A percentile compares a stretch with the other conserved stretches of the same genome.
phyloP scores from a whole-genome alignment of 2,888 invertebrate species.

The Ctenicera cuprea region DNA sequence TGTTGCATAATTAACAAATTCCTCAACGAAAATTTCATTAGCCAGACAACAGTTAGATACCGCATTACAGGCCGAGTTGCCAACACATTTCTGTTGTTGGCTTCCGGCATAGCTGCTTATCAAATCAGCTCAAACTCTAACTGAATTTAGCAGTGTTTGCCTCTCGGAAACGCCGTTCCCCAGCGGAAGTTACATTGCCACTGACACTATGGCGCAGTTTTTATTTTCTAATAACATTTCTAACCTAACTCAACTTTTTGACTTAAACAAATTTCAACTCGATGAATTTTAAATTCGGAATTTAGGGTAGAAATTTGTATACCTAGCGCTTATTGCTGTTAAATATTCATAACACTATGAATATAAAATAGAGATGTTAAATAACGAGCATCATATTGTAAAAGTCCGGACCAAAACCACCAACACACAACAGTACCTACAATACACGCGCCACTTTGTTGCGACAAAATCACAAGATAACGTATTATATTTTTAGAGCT shows the following conservation, averaged over 20 bases:
- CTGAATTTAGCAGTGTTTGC: slow-evolving; percentile 59
- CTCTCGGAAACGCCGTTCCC: slow-evolving; percentile 56
- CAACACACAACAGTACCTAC: slow-evolving; percentile 7
- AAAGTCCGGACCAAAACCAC: slow-evolving; percentile 23
- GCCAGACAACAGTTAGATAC: slow-evolving; percentile 56
- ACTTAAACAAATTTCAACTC: slow-evolving; percentile 48
- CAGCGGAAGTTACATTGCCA: slow-evolving; percentile 57
- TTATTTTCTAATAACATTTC: slow-evolving; percentile 41
- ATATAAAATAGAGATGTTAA: slow-evolving; percentile 52
- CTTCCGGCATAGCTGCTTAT: slow-evolving; percentile 59
- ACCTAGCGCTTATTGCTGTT: slow-evolving; percentile 51
- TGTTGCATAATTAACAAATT: slow-evolving; percentile 54
- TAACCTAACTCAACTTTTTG: slow-evolving; percentile 33
- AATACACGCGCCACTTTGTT: slow-evolving; percentile 32
- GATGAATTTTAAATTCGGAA: slow-evolving; percentile 51
- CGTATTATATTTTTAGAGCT: slow-evolving; percentile 39
- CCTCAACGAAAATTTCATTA: slow-evolving; percentile 54
- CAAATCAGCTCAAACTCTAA: slow-evolving; percentile 61
- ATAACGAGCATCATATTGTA: slow-evolving; percentile 47
- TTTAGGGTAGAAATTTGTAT: slow-evolving; percentile 44
- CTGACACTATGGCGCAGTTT: slow-evolving; percentile 50
- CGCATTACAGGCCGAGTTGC: slow-evolving; percentile 53
- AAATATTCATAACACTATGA: slow-evolving; percentile 54
- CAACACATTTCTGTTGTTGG: slow-evolving; percentile 56
- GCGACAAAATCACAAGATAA: slow-evolving; percentile 46